Conservation (phyloP, 2,797 vertebrate genomes). For the Pseudotriccus pelzelni region DNA sequence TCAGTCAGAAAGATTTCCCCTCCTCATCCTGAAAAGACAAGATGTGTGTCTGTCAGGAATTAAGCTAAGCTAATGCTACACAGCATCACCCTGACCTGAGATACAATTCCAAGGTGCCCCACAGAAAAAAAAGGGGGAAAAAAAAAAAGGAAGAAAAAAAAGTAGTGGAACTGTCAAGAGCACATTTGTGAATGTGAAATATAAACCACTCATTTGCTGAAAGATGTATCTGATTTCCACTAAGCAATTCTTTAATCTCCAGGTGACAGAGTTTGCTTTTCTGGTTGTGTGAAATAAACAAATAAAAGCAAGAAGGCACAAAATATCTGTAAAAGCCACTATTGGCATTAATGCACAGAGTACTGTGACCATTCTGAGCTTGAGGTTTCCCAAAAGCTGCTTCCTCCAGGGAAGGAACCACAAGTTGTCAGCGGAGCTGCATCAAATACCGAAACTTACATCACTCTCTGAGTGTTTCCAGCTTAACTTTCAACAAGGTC, state of each 20-base stretch:
- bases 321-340: background rate
- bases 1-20: background rate
- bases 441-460: background rate
- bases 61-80: background rate
- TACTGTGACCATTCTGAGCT: background rate
- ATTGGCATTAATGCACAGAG: background rate
- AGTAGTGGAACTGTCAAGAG: background rate
- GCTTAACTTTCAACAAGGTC: background rate
- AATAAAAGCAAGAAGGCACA: background rate
- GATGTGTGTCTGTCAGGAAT: background rate
- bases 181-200: background rate
- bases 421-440: background rate
- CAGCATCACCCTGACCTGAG: background rate
- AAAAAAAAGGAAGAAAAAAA: background rate
- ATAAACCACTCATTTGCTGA: background rate
- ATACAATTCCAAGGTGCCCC: background rate
- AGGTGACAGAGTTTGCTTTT: background rate
- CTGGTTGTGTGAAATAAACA: background rate
- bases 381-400: background rate
- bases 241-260: background rate
- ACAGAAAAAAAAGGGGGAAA: background rate
- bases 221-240: background rate
- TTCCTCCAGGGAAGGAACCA: background rate
- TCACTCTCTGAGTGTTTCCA: background rate
- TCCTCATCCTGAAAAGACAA: background rate